Evolutionary conservation across 2,113 vertebrate genomes (phyloP).

Genomic region (human (Homo sapiens)): GRCh38 chrX:132711501-132712000

Average conservation of each 20-base stretch:
- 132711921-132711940: background rate
- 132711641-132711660: slow-evolving; percentile 38
- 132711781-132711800: background rate
- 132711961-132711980: background rate
- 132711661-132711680: background rate
- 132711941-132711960: background rate
- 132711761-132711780: slow-evolving; percentile 51
- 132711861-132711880: background rate
- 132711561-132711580: background rate
- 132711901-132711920: background rate
- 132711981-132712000: background rate
- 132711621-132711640: background rate
- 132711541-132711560: background rate
- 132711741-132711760: slow-evolving; percentile 24
- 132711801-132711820: slow-evolving; percentile 42
- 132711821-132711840: slow-evolving; percentile 11
- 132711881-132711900: background rate
- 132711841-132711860: slow-evolving; percentile 29
- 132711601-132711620: background rate
- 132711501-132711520: background rate
- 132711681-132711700: background rate
- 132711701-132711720: slow-evolving; percentile 7
- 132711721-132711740: slow-evolving; percentile 13
- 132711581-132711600: slow-evolving; percentile 24
- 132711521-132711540: slow-evolving; percentile 4